Base-by-base conservation (phyloP, 1,140 invertebrate species). In the Euschistus heros region DNA sequence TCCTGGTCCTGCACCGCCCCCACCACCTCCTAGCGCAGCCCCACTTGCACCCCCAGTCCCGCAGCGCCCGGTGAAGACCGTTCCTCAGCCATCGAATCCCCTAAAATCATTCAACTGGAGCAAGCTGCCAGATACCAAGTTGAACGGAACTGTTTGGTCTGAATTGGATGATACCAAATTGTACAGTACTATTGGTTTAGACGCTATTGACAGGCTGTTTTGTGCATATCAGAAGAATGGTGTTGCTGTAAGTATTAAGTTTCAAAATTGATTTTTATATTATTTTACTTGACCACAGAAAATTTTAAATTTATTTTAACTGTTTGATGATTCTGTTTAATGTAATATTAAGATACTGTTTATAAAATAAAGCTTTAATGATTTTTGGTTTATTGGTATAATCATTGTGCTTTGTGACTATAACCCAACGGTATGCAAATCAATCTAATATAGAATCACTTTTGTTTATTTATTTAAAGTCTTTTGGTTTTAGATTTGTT, bases 31-130 rank as follows among this genome's bases (percentile, higher is more conserved):
- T 46, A 82, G 83, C 14, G 78, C 80, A 18, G 79, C 82, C 67
- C 83, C 83, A 17, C 76, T 76, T 57, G 74, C 77, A 26, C 74
- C 78, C 2, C 76, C 81, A 42, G 75, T 71, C 2, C 62, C 72
- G n/a, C 79, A 82, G 60, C 72, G 77, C 57, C 78, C 79, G 42
- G 82, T 82, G 69, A 89, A 90, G 73, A 86, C 90, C 70, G 85
- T 91, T 64, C 94, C 93, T 68, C 89, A 94, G 71, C 89, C 95
- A 6, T 85, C 87, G 20, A 91, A 92, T 77, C 91, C 94, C 0
- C 77, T 98, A 2, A 98, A 97, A 75, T 94, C 93, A 27, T 95
- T 98, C 78, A 98, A 98, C 76, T 98, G 96, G 94, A 91, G 90
- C 8, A 96, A 96, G 72, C 79, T 97, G 68, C 88, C 92, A 0